phyloP scores from a whole-genome alignment of 23 tunicate species.

The Clavelina lepadiformis region DNA sequence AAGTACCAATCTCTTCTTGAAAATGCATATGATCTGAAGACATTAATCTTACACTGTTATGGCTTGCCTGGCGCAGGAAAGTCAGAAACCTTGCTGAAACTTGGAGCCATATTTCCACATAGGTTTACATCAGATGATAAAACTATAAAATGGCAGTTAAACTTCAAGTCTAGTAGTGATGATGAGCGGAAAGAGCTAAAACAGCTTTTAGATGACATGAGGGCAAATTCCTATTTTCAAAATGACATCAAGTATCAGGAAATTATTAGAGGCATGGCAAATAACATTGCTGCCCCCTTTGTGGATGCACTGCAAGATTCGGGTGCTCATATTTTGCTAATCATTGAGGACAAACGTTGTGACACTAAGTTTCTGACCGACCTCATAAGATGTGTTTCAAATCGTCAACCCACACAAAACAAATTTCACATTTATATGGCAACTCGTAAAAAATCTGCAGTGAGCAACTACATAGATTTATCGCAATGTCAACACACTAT shows the following conservation, averaged over 20 bases:
- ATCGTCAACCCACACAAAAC: not conserved
- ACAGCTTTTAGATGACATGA: slow-evolving; percentile 19
- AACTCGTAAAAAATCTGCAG: not conserved
- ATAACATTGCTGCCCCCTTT: slow-evolving; percentile 9
- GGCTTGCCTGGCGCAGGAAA: slow-evolving; percentile 61
- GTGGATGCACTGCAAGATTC: slow-evolving; percentile 9
- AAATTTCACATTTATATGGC: slow-evolving; percentile 34
- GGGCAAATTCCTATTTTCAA: not conserved
- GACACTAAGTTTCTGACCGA: not conserved
- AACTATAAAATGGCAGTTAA: slow-evolving; percentile 46
- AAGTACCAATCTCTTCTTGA: not conserved
- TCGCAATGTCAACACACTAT: too few relatives aligned
- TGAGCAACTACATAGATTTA: too few relatives aligned
- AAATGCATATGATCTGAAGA: not conserved
- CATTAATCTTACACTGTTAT: slow-evolving; percentile 15
- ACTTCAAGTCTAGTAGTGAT: slow-evolving; percentile 35
- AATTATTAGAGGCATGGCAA: slow-evolving; percentile 4
- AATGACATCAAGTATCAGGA: slow-evolving; percentile 2
- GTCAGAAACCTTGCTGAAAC: slow-evolving; percentile 21
- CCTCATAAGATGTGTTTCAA: not conserved
- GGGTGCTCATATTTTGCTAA: slow-evolving; percentile 15
- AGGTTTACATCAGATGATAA: not conserved
- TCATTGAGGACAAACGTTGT: slow-evolving; percentile 25
- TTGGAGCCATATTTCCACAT: slow-evolving; percentile 30
- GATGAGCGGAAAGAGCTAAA: slow-evolving; percentile 24